phyloP scores from a whole-genome alignment of 2,888 invertebrate species.

The Pammene aurita region DNA sequence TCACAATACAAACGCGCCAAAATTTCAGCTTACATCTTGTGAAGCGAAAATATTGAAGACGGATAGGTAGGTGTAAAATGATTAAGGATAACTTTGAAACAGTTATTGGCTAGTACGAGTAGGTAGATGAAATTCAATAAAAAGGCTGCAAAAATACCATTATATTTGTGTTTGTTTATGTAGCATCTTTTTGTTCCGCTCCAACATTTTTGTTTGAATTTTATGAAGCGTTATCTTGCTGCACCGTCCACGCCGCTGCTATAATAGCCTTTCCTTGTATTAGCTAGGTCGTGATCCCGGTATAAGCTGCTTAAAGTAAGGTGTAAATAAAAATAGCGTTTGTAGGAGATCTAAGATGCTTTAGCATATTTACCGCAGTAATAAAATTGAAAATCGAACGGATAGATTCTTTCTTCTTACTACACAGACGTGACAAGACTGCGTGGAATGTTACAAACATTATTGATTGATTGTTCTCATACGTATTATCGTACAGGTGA shows the following conservation, averaged over 20 bases:
- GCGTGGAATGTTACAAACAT: no score
- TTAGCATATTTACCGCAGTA: no score
- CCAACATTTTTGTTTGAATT: slow-evolving; percentile 14
- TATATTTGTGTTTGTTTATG: slow-evolving; percentile 4
- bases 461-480: no score
- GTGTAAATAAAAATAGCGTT: slow-evolving; percentile 16
- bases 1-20: slow-evolving; percentile 34
- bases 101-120: not conserved
- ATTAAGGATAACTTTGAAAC: not conserved
- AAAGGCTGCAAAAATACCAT: slow-evolving; percentile 9
- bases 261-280: slow-evolving; percentile 23
- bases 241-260: slow-evolving; percentile 2
- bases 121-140: slow-evolving; percentile 1
- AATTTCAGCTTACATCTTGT: slow-evolving; percentile 6
- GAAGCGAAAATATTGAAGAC: slow-evolving; percentile 23
- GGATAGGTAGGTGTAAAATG: not conserved
- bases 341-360: not conserved
- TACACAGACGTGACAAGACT: no score
- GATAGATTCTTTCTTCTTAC: no score
- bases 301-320: slow-evolving; percentile 18
- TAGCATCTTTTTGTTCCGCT: slow-evolving; percentile 9
- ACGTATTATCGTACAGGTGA: no score
- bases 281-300: slow-evolving; percentile 3
- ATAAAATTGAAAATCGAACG: no score
- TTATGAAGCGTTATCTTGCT: slow-evolving; percentile 26